Evolutionary conservation across 2,113 vertebrate species (phyloP), one percentile per base, ranked within the genome.

Genomic region (Echinops telfairi): DNA sequence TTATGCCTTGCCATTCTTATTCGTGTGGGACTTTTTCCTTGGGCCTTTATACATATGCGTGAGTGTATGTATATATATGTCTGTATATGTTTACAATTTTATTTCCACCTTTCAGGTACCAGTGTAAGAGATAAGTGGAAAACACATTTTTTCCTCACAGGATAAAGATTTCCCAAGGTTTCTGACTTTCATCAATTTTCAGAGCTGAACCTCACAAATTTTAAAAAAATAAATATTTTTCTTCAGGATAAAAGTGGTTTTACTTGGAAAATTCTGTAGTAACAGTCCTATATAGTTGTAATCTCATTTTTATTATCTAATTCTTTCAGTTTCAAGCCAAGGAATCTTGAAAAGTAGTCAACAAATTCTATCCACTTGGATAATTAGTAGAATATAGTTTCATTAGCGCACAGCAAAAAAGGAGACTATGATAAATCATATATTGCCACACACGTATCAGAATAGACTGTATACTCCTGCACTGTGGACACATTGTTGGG

Each of bases 131-230:
- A 91, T 86, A 92, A 86, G 62, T 83, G 40, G 33, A 92, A 93
- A 96, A 95, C 8, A 85, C 38, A 57, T 94, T 73, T 93, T 92
- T 93, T 92, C 89, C 33, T 81, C 20, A 80, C 1, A 91, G 78
- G 31, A 92, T 87, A 85, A 92, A 89, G 27, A 77, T 87, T 91
- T 40, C 11, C 11, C 14, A 90, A 91, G 3, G 27, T 94, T 68
- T 78, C 76, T 85, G 57, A 95, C 31, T 23, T 90, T 83, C 47
- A 80, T 93, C 10, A 89, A 33, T 91, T 95, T 91, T 95, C 73
- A 77, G 77, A 78, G 15, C 33, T 87, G 36, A 16, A 19, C 57
- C 57, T 58, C 12, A 58, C 57, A 58, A 58, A 84, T 16, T 16
- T 85, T 92, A 94, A 89, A 86, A 57, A 11, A 36, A 66, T 60